Evolutionary conservation across 2,888 invertebrate species (phyloP).

Genomic region (Polydrusus pterygomalis): DNA sequence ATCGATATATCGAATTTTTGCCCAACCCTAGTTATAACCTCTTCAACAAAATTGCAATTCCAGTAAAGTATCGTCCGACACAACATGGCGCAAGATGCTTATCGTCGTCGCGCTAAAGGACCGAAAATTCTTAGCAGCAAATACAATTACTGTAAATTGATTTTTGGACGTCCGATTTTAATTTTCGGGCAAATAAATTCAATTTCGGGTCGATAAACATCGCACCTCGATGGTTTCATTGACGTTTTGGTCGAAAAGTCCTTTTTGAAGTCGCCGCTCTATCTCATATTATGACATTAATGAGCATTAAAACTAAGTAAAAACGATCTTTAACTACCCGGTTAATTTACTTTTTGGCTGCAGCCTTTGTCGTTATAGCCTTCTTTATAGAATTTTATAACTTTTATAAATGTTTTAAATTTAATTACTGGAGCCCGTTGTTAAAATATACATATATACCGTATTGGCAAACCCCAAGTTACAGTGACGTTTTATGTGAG

Average conservation of each 20-base stretch:
- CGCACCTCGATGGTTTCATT: conserved; percentile 39
- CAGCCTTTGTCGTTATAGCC: not conserved
- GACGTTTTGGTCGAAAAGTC: conserved; percentile 38
- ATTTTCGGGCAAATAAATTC: conserved; percentile 66
- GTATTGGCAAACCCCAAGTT: too few species aligned
- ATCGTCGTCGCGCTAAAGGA: conserved; percentile 49
- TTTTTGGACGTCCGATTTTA: conserved; percentile 68
- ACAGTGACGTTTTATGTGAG: too few species aligned
- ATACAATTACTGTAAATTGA: conserved; percentile 69
- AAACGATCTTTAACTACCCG: conserved; percentile 25
- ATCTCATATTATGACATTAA: conserved; percentile 40
- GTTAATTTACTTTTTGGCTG: conserved; percentile 35
- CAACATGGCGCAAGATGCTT: conserved; percentile 41
- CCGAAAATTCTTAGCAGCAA: conserved; percentile 53
- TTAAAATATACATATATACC: too few species aligned
- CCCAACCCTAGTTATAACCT: too few species aligned
- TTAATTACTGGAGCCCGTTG: too few species aligned
- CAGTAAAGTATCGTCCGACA: conserved; percentile 41
- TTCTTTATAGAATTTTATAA: not conserved
- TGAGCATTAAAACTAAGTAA: conserved; percentile 43
- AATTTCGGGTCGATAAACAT: conserved; percentile 52
- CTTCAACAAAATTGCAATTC: conserved; percentile 19
- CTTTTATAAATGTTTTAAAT: not conserved
- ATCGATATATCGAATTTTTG: too few species aligned
- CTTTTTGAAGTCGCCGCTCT: conserved; percentile 46